These are phyloP conservation scores for Hucho hucho DNA, from an alignment of 2,113 vertebrate species.

Conservation along the genomic window DNA sequence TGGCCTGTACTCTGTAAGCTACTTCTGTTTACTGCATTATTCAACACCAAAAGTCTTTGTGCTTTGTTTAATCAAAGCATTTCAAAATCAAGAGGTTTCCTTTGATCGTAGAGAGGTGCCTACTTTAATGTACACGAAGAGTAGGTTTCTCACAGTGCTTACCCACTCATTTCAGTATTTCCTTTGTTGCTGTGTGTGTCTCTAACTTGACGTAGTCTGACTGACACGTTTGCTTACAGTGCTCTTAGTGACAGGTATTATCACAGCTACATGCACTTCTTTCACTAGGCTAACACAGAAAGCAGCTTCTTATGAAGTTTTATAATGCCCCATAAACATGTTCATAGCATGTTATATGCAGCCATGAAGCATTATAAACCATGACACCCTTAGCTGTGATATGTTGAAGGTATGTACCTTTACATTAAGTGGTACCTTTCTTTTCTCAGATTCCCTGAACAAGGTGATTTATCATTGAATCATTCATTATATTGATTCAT, in stretches of 20 bases:
- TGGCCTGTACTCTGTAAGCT: neutral
- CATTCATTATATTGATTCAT: constrained; percentile 10
- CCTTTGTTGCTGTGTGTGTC: neutral
- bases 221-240: neutral
- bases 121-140: constrained; percentile 5
- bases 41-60: neutral
- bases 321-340: too few species aligned
- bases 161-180: neutral
- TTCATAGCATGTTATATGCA: too few species aligned
- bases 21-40: neutral
- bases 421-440: too few species aligned
- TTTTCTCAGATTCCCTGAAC: neutral
- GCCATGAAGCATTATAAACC: too few species aligned
- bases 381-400: too few species aligned
- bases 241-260: neutral
- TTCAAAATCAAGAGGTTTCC: neutral
- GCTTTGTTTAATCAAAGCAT: neutral
- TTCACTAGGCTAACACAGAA: too few species aligned
- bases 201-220: neutral
- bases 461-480: constrained; percentile 6
- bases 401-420: too few species aligned
- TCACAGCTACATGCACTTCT: neutral
- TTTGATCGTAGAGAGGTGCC: constrained; percentile 4
- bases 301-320: too few species aligned
- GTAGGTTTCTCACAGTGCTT: neutral